Percentiles rank a stretch among this genome's conserved stretches.
Evolutionary conservation across 2,797 vertebrate species (phyloP).

Genomic region (Pyrocephalus nanus): DNA sequence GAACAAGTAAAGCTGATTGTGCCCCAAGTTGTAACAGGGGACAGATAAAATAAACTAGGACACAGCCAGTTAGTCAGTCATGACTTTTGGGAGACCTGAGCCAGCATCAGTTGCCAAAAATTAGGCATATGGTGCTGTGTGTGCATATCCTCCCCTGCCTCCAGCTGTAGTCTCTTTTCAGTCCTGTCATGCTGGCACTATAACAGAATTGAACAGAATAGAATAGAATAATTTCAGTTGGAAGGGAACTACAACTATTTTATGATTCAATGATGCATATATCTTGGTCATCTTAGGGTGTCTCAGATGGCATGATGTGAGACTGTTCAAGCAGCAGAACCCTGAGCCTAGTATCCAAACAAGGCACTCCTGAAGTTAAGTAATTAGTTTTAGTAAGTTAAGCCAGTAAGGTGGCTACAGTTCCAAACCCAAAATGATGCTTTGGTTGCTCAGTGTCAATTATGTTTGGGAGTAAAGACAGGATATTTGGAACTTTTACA

Average conservation of each 20-base stretch:
- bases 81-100: background rate
- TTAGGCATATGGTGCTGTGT: background rate
- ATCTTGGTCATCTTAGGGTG: background rate
- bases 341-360: background rate
- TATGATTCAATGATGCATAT: background rate
- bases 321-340: background rate
- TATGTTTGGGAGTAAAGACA: background rate
- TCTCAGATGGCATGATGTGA: background rate
- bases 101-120: background rate
- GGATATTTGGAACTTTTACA: background rate
- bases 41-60: background rate
- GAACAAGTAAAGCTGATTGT: background rate
- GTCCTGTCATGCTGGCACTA: background rate
- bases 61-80: background rate
- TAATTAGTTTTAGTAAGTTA: background rate
- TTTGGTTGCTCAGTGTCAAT: background rate
- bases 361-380: background rate
- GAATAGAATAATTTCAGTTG: background rate
- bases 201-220: rapidly evolving
- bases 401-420: background rate
- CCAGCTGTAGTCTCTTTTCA: background rate
- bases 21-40: background rate
- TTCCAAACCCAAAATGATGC: background rate
- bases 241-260: background rate
- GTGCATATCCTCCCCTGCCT: background rate